Conservation (phyloP, 2,797 vertebrate species). For the Amazona finschi region DNA sequence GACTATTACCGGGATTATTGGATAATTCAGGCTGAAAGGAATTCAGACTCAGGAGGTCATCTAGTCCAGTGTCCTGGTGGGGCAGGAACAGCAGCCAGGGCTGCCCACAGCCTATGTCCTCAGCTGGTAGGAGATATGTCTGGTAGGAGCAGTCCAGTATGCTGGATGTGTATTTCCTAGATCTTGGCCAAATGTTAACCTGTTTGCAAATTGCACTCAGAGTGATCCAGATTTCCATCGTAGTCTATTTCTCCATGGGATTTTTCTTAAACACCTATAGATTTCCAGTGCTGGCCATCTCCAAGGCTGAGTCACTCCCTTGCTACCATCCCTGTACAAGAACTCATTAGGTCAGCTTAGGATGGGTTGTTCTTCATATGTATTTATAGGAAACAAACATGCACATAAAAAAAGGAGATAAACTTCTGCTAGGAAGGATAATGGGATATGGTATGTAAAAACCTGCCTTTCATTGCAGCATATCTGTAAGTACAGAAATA, state of each 20-base stretch:
- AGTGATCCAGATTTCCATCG: not conserved
- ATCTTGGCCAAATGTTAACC: not conserved
- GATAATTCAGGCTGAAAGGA: not conserved
- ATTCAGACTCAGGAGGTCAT: not conserved
- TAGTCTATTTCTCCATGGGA: not conserved
- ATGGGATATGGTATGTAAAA: not conserved
- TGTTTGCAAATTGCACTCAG: not conserved
- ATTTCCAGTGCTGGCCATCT: not conserved
- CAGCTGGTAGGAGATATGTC: not conserved
- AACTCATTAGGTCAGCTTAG: fast-evolving
- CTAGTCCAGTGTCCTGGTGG: not conserved
- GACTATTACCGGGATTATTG: not conserved
- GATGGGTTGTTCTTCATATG: not conserved
- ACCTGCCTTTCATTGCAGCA: not conserved
- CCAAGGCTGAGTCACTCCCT: not conserved
- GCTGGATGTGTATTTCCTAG: not conserved
- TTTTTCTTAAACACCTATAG: not conserved
- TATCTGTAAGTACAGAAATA: not conserved
- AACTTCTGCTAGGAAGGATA: not conserved
- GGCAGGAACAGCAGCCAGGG: not conserved
- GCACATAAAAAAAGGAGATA: not conserved
- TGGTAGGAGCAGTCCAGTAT: not conserved
- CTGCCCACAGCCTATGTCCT: not conserved
- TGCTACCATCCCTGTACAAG: not conserved
- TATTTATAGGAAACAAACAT: not conserved